These are phyloP conservation scores for Tragelaphus scriptus DNA, from an alignment of 2,113 vertebrate species.

Conservation along the genomic window DNA sequence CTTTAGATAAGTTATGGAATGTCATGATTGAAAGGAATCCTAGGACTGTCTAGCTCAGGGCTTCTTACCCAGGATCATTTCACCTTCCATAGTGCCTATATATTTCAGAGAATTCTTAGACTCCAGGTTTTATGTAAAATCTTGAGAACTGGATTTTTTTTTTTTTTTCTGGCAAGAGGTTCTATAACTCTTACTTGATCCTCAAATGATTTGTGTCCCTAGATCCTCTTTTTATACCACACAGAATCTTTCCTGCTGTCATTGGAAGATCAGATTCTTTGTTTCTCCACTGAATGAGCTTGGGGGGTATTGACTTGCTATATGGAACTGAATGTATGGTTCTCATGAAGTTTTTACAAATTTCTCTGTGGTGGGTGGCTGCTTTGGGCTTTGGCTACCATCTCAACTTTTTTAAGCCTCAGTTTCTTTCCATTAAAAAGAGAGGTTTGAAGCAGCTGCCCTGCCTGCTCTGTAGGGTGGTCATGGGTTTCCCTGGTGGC, in stretches of 20 bases:
- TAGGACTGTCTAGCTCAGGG: neutral
- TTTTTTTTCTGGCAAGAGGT: neutral
- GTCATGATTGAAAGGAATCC: neutral
- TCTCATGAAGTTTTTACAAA: neutral
- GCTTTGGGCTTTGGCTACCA: neutral
- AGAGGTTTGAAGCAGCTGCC: neutral
- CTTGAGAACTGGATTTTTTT: neutral
- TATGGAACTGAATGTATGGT: neutral
- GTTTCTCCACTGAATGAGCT: neutral
- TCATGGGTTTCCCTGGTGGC: neutral
- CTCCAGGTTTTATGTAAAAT: neutral
- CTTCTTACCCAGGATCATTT: neutral
- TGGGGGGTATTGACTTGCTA: neutral
- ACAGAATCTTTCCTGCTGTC: neutral
- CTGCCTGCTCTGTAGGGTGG: neutral
- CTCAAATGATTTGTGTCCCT: neutral
- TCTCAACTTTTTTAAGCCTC: neutral
- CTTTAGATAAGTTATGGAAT: neutral
- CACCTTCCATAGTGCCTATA: neutral
- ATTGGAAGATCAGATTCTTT: neutral
- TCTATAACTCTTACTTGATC: neutral
- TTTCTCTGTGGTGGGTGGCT: neutral
- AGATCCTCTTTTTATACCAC: neutral
- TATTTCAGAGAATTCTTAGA: neutral
- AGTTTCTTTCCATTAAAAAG: neutral